Percentiles rank a stretch among this genome's conserved stretches.
phyloP scores from a whole-genome alignment of 2,113 vertebrate species.

The Entelurus aequoreus region DNA sequence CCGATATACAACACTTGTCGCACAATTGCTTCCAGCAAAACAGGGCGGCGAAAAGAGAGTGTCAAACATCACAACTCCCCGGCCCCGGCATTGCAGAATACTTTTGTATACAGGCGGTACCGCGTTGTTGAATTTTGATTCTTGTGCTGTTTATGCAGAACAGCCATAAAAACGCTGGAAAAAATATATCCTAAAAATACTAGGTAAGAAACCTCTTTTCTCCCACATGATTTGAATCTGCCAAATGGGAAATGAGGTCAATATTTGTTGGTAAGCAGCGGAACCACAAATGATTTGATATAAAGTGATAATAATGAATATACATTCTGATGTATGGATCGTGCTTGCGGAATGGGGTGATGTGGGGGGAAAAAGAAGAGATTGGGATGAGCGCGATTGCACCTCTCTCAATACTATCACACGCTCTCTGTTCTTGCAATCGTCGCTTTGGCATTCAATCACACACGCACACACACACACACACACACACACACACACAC shows the following conservation, averaged over 20 bases:
- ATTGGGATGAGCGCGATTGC: slow-evolving; percentile 35
- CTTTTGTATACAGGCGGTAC: too few relatives aligned
- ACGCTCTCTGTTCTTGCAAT: slow-evolving; percentile 46
- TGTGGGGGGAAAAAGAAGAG: not conserved
- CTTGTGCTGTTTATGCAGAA: too few relatives aligned
- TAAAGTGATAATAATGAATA: slow-evolving; percentile 34
- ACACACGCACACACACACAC: slow-evolving; percentile 13
- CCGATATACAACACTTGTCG: too few relatives aligned
- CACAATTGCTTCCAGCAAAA: too few relatives aligned
- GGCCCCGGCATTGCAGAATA: too few relatives aligned
- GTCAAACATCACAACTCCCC: too few relatives aligned
- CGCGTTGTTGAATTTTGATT: too few relatives aligned
- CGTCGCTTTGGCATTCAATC: slow-evolving; percentile 43
- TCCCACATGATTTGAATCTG: not conserved
- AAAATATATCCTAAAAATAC: too few relatives aligned
- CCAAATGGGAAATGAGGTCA: slow-evolving; percentile 3
- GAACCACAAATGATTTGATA: slow-evolving; percentile 25
- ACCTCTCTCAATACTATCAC: slow-evolving; percentile 21
- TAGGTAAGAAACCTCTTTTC: not conserved
- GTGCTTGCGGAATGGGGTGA: slow-evolving; percentile 12
- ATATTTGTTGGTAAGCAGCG: not conserved
- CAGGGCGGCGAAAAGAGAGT: too few relatives aligned
- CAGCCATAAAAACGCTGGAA: too few relatives aligned
- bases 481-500: not conserved
- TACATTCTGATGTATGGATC: slow-evolving; percentile 41